These are phyloP conservation scores for Oligia fasciuncula DNA, from an alignment of 2,888 invertebrate genomes.

Conservation along the genomic window DNA sequence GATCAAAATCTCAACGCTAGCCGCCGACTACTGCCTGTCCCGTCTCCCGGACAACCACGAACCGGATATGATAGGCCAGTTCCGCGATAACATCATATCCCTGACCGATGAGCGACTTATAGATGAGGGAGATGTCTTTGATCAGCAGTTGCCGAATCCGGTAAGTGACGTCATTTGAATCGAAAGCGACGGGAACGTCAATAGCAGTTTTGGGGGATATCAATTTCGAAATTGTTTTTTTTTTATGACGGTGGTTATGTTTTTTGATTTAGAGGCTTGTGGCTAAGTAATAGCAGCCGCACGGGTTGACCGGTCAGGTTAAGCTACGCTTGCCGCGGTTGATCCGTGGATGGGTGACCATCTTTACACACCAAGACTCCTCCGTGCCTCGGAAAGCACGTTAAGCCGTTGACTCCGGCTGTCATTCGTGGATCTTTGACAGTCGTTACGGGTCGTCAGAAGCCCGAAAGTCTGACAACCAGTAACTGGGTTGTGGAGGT, in stretches of 20 bases:
- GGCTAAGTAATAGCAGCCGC: too few relatives aligned
- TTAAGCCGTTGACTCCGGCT: too few relatives aligned
- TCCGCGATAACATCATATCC: conserved; percentile 73
- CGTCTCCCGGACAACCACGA: conserved; percentile 73
- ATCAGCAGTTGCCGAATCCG: conserved; percentile 80
- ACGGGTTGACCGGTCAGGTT: too few relatives aligned
- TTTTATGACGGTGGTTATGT: background rate
- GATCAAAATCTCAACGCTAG: conserved; percentile 83
- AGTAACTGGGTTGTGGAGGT: too few relatives aligned
- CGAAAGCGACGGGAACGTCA: background rate
- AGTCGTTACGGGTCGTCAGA: too few relatives aligned
- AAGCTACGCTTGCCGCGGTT: too few relatives aligned
- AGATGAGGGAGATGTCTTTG: conserved; percentile 79
- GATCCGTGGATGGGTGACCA: too few relatives aligned
- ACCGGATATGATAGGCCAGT: conserved; percentile 45
- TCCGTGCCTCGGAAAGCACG: too few relatives aligned
- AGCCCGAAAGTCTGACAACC: too few relatives aligned
- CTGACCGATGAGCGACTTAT: conserved; percentile 84
- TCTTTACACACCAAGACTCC: too few relatives aligned
- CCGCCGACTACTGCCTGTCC: conserved; percentile 82
- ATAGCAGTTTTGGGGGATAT: background rate
- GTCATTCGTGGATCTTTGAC: too few relatives aligned
- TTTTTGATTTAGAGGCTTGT: background rate
- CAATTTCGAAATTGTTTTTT: background rate
- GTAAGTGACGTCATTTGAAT: conserved; percentile 61